These are phyloP conservation scores for Esox niger DNA, from an alignment of 2,113 vertebrate genomes.

Conservation along the genomic window DNA sequence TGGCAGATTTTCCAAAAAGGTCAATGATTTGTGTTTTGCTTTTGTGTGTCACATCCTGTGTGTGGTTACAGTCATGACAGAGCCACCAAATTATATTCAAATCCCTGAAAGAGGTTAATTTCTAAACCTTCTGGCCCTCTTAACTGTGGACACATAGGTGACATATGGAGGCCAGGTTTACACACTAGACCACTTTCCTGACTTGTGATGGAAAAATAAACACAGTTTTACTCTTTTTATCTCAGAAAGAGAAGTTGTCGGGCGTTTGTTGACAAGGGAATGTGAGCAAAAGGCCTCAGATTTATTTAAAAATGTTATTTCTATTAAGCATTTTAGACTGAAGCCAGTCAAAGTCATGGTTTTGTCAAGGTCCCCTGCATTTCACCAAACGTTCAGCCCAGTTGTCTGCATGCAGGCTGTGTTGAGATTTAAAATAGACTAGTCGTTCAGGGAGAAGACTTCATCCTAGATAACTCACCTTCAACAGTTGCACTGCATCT, in stretches of 20 bases:
- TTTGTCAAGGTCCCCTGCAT: conserved; percentile 62
- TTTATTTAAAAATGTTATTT: too few species aligned
- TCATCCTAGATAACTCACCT: conserved; percentile 62
- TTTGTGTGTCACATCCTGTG: conserved; percentile 36
- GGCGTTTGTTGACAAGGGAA: too few species aligned
- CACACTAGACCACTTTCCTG: conserved; percentile 14
- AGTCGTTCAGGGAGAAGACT: conserved; percentile 54
- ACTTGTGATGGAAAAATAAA: not conserved
- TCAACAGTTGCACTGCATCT: conserved; percentile 42
- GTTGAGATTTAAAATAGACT: conserved; percentile 63
- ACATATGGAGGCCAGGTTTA: conserved; percentile 41
- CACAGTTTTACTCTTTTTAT: not conserved
- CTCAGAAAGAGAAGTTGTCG: not conserved
- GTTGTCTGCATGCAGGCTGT: conserved; percentile 55
- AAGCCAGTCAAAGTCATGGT: conserved; percentile 59
- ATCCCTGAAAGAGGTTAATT: conserved; percentile 39
- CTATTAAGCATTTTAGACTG: not conserved
- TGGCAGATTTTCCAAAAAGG: conserved; percentile 42
- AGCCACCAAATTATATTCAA: conserved; percentile 53
- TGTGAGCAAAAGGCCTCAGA: too few species aligned
- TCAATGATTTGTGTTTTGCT: conserved; percentile 33
- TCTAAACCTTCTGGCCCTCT: conserved; percentile 26
- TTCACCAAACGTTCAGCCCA: conserved; percentile 50
- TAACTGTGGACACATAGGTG: conserved; percentile 23
- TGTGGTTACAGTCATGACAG: conserved; percentile 26